Base-by-base conservation (phyloP, 92 coral and sea anemone species). In the Muricea muricata region DNA sequence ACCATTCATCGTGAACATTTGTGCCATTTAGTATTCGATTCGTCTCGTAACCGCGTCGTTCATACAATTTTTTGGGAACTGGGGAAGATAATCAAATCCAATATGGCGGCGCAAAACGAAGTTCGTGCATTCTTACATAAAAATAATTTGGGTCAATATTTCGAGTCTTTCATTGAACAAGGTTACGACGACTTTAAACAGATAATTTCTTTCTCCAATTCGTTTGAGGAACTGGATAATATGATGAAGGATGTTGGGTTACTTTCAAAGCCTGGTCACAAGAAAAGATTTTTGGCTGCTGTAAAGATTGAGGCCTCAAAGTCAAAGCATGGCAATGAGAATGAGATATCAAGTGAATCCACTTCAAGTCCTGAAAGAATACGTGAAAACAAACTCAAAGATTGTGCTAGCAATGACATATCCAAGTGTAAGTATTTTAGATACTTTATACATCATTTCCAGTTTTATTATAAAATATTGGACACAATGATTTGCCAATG, bases 171-270 rank as follows among this genome's bases (percentile, higher is more conserved):
- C 57, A 42, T 30, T 33, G 72, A 54, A 20, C 15, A 78, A 78
- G 83, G 83, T 25, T 78, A 78, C 31, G 83, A 78, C 17, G 83
- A 56, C 31, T 30, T 78, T 45, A 13, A 78, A 31, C 84, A 79
- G 55, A 79, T 79, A n/a, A 24, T 79, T 57, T 32, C 20, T 18
- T 31, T 79, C 32, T 28, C 52, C 1, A 45, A 17, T 6, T 13
- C 9, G 6, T 13, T 2, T 6, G 12, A 1, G 9, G 50, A 45
- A 17, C 8, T 60, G 73, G 7, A 33, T 32, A 79, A 55, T 79
- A 58, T 79, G 6, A 33, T 79, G 55, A 57, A 57, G 34, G 46
- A 56, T 23, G 84, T 79, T 29, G 84, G 84, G 32, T 35, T 79
- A 14, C 47, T 55, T 33, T 31, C 45, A 79, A 79, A 79, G 20